phyloP scores from a whole-genome alignment of 2,888 invertebrate species.

The Conus canariensis region DNA sequence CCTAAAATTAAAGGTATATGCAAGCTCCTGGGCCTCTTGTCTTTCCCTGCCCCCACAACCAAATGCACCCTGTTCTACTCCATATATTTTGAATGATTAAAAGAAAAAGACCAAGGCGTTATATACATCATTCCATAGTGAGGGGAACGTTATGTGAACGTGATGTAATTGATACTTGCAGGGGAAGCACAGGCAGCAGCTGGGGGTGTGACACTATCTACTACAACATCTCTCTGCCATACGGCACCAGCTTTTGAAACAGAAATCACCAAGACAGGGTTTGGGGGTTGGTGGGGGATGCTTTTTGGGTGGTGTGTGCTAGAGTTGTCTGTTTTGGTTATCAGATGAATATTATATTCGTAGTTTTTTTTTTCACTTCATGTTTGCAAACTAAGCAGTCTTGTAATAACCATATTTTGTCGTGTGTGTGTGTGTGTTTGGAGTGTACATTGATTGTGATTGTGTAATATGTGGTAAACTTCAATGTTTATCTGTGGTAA shows the following conservation, averaged over 20 bases:
- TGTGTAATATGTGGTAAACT: too few relatives aligned
- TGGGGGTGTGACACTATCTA: conserved; percentile 92
- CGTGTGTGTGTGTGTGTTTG: neutral
- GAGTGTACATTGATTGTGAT: neutral
- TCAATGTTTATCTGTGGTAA: too few relatives aligned
- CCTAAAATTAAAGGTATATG: too few relatives aligned
- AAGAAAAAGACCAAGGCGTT: neutral
- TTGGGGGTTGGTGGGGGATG: conserved; percentile 94
- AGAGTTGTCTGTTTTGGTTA: neutral
- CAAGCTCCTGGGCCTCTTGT: too few relatives aligned
- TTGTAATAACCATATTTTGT: neutral
- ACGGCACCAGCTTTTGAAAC: conserved; percentile 91
- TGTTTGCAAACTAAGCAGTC: too few relatives aligned
- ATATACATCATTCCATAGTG: too few relatives aligned
- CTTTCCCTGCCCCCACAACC: too few relatives aligned
- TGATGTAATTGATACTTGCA: conserved; percentile 52
- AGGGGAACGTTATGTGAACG: too few relatives aligned
- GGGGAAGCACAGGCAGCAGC: conserved; percentile 89
- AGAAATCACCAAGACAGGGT: conserved; percentile 92
- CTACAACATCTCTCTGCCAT: conserved; percentile 88
- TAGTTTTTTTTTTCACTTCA: too few relatives aligned
- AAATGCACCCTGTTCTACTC: too few relatives aligned
- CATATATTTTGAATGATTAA: neutral
- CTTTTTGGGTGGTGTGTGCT: too few relatives aligned
- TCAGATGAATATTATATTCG: too few relatives aligned